These are phyloP conservation scores for Micoletzkya japonica DNA, from an alignment of 2,888 invertebrate genomes.

Conservation along the genomic window DNA sequence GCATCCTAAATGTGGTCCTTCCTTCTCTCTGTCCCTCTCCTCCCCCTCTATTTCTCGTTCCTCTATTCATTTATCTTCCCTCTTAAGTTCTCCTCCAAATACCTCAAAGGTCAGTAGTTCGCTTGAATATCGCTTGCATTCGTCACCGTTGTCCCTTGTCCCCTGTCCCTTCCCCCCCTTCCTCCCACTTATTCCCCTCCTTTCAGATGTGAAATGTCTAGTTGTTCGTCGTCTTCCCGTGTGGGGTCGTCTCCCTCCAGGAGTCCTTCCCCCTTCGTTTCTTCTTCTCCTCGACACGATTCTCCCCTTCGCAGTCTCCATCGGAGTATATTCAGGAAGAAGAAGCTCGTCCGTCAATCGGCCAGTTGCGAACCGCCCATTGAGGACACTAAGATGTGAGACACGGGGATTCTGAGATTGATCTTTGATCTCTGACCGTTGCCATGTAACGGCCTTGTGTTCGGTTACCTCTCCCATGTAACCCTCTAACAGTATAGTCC, in stretches of 20 bases:
- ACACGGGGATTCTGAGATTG: too few species aligned
- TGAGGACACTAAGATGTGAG: neutral
- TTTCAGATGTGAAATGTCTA: too few species aligned
- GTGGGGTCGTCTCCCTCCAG: neutral
- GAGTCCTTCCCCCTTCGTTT: neutral
- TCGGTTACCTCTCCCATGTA: neutral
- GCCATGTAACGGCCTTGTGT: neutral
- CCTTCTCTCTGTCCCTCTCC: neutral
- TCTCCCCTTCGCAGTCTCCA: constrained; percentile 3
- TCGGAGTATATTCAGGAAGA: neutral
- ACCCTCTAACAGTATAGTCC: neutral
- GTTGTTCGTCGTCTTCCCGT: neutral
- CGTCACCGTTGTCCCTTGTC: neutral
- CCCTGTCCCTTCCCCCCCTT: too few species aligned
- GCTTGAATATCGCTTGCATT: too few species aligned
- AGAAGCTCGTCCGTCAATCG: constrained; percentile 10
- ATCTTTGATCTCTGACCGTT: too few species aligned
- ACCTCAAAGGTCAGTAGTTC: neutral
- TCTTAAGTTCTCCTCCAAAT: neutral
- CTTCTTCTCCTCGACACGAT: neutral
- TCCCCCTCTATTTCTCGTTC: neutral
- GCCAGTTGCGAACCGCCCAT: constrained; percentile 18
- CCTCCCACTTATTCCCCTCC: neutral
- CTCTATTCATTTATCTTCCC: neutral
- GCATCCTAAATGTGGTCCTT: neutral